Conservation (phyloP, 2,888 invertebrate species). For the Panzeria rudis region DNA sequence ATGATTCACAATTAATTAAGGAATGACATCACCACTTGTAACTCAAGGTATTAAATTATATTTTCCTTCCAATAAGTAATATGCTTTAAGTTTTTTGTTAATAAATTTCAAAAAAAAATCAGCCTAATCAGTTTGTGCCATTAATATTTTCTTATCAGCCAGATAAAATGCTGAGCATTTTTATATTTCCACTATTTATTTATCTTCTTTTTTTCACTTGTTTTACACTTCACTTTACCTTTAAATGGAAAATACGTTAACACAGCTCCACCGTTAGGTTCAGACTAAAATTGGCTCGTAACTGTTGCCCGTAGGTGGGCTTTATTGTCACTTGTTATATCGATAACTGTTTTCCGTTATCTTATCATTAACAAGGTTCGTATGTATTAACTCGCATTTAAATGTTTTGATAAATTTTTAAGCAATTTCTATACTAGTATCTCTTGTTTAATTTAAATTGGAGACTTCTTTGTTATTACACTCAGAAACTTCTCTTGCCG, state of each 20-base stretch:
- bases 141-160: conserved; percentile 74
- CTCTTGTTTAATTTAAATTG: not conserved
- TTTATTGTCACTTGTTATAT: conserved; percentile 75
- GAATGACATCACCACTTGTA: conserved; percentile 78
- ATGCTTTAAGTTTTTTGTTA: not conserved
- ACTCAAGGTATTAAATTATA: not conserved
- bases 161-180: conserved; percentile 46
- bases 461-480: not conserved
- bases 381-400: not conserved
- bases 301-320: conserved; percentile 71
- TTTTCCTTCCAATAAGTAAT: not conserved
- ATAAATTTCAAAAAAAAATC: not conserved
- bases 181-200: conserved; percentile 70
- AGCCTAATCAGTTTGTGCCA: conserved; percentile 59
- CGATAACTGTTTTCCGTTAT: conserved; percentile 76
- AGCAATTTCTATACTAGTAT: conserved; percentile 38
- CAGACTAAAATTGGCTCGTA: conserved; percentile 79
- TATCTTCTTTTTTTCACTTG: conserved; percentile 51
- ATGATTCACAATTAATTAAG: conserved; percentile 72
- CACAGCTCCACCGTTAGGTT: conserved; percentile 77
- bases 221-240: conserved; percentile 57
- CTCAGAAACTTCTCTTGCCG: not conserved
- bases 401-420: not conserved
- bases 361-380: conserved; percentile 59
- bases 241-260: conserved; percentile 78